A percentile compares a stretch with the other conserved stretches of the same genome.
Evolutionary conservation across 2,888 invertebrate genomes (phyloP).

Genomic region (Fragum fragum): DNA sequence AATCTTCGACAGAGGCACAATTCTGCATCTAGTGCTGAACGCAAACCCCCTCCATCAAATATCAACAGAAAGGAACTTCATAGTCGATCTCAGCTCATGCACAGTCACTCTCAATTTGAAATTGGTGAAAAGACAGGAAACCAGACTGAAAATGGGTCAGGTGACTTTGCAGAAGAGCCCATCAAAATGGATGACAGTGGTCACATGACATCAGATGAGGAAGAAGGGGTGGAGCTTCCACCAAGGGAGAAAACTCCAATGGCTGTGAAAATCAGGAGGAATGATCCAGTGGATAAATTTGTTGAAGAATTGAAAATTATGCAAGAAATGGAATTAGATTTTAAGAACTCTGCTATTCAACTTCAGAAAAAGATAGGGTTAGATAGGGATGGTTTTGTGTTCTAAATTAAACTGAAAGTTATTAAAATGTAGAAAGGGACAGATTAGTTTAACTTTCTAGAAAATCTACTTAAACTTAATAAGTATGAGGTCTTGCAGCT

Average conservation of each 20-base stretch:
- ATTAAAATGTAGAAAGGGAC: too few species aligned
- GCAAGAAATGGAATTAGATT: conserved; percentile 78
- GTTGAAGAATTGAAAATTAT: conserved; percentile 75
- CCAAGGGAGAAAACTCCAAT: conserved; percentile 66
- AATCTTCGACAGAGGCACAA: conserved; percentile 20
- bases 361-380: conserved; percentile 81
- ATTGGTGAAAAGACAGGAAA: conserved; percentile 15
- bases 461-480: too few species aligned
- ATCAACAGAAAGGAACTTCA: conserved; percentile 60
- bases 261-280: conserved; percentile 68
- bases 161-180: conserved; percentile 27
- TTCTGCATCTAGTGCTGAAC: conserved; percentile 49
- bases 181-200: conserved; percentile 6
- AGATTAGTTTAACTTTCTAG: too few species aligned
- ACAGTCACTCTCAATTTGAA: conserved; percentile 37
- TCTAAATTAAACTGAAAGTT: too few species aligned
- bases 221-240: conserved; percentile 29
- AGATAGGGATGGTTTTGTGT: conserved; percentile 72
- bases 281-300: conserved; percentile 77
- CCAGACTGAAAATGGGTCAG: conserved; percentile 33
- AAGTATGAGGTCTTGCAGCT: too few species aligned
- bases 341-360: conserved; percentile 73
- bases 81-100: conserved; percentile 32
- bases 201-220: conserved; percentile 26
- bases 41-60: conserved; percentile 48